phyloP scores from a whole-genome alignment of 2,797 vertebrate species.

The Molossus molossus region DNA sequence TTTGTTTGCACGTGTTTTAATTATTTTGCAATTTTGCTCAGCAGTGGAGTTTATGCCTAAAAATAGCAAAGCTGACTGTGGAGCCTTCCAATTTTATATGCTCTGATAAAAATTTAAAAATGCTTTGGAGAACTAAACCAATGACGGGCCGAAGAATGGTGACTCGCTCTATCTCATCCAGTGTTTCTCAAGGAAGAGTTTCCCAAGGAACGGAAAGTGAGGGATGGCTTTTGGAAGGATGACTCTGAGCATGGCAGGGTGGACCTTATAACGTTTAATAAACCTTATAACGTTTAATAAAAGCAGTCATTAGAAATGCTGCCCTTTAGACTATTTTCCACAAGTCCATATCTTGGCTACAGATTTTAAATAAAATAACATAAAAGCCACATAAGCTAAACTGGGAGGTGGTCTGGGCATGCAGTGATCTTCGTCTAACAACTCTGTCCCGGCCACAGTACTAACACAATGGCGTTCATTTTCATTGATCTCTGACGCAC shows the following conservation, averaged over 20 bases:
- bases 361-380: neutral
- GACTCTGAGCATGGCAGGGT: neutral
- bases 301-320: neutral
- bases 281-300: neutral
- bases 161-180: neutral
- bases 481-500: constrained; percentile 12
- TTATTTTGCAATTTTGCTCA: constrained; percentile 68
- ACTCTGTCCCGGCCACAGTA: neutral
- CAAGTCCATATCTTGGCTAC: neutral
- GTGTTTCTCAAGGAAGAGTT: neutral
- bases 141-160: neutral
- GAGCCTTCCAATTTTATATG: constrained; percentile 52
- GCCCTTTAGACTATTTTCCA: neutral
- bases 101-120: neutral
- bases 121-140: neutral
- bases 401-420: neutral
- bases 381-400: neutral
- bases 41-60: neutral
- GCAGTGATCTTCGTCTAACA: neutral
- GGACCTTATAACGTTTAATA: neutral
- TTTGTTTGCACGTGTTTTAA: constrained; percentile 46
- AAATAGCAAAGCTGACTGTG: constrained; percentile 1
- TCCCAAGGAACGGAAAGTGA: neutral
- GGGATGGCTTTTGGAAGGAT: neutral
- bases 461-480: neutral